Evolutionary conservation across 2,113 vertebrate genomes (phyloP), one percentile per base, ranked within the genome.

Genomic region (Galbula dea): DNA sequence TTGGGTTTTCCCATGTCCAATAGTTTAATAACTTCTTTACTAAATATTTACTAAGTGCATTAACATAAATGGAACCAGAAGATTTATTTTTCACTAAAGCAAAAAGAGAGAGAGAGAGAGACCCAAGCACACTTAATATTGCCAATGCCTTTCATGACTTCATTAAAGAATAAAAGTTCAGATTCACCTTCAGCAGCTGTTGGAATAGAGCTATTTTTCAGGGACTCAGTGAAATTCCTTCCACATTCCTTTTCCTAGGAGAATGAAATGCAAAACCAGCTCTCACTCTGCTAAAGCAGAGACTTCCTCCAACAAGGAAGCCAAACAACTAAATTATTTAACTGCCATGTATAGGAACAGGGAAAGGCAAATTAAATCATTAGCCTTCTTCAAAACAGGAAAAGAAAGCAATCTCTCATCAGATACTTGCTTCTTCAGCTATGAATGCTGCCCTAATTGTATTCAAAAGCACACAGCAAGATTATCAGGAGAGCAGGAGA

Each of bases 141-240:
- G 69, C 73, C 83, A 88, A 22, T 65, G 54, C 86, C 61, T 94
- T 88, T 80, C 94, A 90, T 24, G 57, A 83, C 86, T 94, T 91
- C 96, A 95, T 95, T 95, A 93, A 94, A 94, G 94, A 95, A 93
- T 79, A 88, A 92, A 95, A 92, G 90, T 88, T 86, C 95, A 93
- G 86, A 91, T 93, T 94, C 94, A 93, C 92, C 83, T 93, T 90
- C 90, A 91, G 80, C 81, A 89, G 83, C 77, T 95, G 30, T 86
- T 88, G 71, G 93, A 96, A 95, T 95, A 94, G 93, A 91, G 63
- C 45, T 78, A 65, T 95, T 94, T 93, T 84, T 96, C 92, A 88
- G 68, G 22, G 74, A 76, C 69, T 76, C 20, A 0, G 46, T 91
- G 76, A 91, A 93, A 95, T 88, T 81, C 52, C 51, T 69, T 90